These are phyloP conservation scores for Margaritifera margaritifera DNA, from an alignment of 2,888 invertebrate species.

Conservation along the genomic window DNA sequence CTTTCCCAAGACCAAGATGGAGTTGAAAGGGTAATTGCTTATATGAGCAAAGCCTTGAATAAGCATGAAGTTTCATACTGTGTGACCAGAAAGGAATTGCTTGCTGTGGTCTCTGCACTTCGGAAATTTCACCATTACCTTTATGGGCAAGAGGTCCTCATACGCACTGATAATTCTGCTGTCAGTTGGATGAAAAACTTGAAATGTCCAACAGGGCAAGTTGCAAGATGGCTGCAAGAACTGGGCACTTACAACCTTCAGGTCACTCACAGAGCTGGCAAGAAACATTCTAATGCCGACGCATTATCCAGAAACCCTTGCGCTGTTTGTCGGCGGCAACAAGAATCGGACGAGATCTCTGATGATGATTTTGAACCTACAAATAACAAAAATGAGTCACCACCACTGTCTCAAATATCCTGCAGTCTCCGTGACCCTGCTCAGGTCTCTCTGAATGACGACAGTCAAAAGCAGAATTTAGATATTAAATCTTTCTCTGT, in stretches of 20 bases:
- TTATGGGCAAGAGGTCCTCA: slow-evolving; percentile 19
- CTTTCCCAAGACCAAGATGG: too few relatives aligned
- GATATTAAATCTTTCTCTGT: too few relatives aligned
- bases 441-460: too few relatives aligned
- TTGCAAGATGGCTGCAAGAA: too few relatives aligned
- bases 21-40: too few relatives aligned
- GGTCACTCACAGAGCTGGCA: background rate
- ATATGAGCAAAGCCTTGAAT: background rate
- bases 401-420: too few relatives aligned
- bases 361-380: too few relatives aligned
- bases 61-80: slow-evolving; percentile 13
- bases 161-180: slow-evolving; percentile 23
- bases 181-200: slow-evolving; percentile 7
- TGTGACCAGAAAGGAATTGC: slow-evolving; percentile 21
- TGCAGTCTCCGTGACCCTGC: too few relatives aligned
- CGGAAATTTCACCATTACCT: slow-evolving; percentile 24
- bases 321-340: slow-evolving; percentile 1
- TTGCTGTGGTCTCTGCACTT: too few relatives aligned
- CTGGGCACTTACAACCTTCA: slow-evolving; percentile 1
- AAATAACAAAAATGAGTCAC: too few relatives aligned
- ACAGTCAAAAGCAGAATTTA: too few relatives aligned
- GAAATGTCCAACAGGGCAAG: background rate
- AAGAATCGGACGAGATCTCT: too few relatives aligned
- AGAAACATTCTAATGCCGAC: slow-evolving; percentile 1
- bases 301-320: slow-evolving; percentile 10